Percentiles rank a stretch among this genome's conserved stretches.
Evolutionary conservation across 2,888 invertebrate genomes (phyloP).

Genomic region (Cephonodes hylas): DNA sequence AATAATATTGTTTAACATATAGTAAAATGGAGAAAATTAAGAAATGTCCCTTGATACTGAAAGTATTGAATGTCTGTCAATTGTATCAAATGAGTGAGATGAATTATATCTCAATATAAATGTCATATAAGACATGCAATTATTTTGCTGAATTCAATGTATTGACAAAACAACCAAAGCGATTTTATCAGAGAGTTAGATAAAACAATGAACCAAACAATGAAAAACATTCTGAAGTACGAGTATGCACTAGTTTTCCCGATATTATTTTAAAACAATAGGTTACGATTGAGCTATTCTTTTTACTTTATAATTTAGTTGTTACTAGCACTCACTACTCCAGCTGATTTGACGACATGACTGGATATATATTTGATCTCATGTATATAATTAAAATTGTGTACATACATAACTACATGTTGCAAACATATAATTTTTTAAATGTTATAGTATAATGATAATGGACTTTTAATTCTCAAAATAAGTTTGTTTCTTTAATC

Average conservation of each 20-base stretch:
- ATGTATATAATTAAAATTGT: constrained; percentile 54
- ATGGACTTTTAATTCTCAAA: constrained; percentile 37
- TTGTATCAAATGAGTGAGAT: constrained; percentile 32
- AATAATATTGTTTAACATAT: constrained; percentile 45
- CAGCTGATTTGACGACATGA: constrained; percentile 51
- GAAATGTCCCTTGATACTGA: constrained; percentile 29
- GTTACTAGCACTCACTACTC: constrained; percentile 48
- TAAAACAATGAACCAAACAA: constrained; percentile 21
- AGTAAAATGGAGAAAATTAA: constrained; percentile 13
- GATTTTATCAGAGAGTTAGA: constrained; percentile 33
- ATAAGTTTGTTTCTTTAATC: constrained; percentile 29
- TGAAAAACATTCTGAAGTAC: constrained; percentile 18
- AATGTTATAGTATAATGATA: constrained; percentile 34
- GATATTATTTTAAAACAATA: constrained; percentile 2
- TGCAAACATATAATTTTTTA: constrained; percentile 45
- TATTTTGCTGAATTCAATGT: constrained; percentile 30
- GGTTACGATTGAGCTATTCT: not conserved
- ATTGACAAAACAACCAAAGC: constrained; percentile 47
- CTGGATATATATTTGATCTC: constrained; percentile 69
- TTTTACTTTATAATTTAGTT: constrained; percentile 37
- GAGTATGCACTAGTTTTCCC: constrained; percentile 14
- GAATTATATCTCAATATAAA: constrained; percentile 8
- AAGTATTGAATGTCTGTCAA: constrained; percentile 45
- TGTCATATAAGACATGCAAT: constrained; percentile 28
- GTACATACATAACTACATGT: constrained; percentile 52